phyloP scores from a whole-genome alignment of 1,140 invertebrate genomes.

The Drosophila melanica region DNA sequence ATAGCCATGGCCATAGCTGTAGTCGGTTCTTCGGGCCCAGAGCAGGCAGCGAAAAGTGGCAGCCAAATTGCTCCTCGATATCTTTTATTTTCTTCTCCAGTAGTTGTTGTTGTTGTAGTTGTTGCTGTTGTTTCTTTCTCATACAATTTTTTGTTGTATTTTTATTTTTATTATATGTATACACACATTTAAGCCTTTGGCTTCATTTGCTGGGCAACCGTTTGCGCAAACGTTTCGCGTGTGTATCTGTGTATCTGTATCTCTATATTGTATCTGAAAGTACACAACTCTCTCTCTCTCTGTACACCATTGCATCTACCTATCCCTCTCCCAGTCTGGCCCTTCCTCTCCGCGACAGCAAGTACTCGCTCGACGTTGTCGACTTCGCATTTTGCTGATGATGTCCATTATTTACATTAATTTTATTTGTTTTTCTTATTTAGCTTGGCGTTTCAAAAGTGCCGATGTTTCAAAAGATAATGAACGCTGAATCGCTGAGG shows the following conservation, averaged over 20 bases:
- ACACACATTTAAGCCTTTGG: conserved; percentile 72
- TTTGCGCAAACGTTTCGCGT: conserved; percentile 67
- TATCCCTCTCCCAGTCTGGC: neutral
- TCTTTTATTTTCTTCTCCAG: conserved; percentile 75
- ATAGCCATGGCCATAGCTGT: neutral
- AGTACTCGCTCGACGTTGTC: conserved; percentile 50
- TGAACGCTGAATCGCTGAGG: conserved; percentile 72
- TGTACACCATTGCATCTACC: neutral
- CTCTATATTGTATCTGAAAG: conserved; percentile 41
- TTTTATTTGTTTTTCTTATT: conserved; percentile 83
- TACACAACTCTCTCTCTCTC: conserved; percentile 31
- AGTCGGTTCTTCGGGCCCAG: conserved; percentile 4
- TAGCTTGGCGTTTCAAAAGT: conserved; percentile 82
- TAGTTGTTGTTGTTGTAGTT: conserved; percentile 43
- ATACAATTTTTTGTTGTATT: conserved; percentile 10
- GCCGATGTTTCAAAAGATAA: conserved; percentile 82
- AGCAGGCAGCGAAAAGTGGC: conserved; percentile 58
- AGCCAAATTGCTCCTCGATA: conserved; percentile 82
- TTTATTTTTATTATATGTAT: conserved; percentile 37
- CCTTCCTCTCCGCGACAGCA: conserved; percentile 3
- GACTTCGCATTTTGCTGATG: conserved; percentile 75
- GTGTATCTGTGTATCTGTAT: conserved; percentile 33
- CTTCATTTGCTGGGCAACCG: conserved; percentile 71
- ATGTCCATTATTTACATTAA: conserved; percentile 82
- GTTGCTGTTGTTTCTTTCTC: conserved; percentile 29